Percentiles rank a stretch among this genome's conserved stretches.
Evolutionary conservation across 2,888 invertebrate species (phyloP).

Genomic region (Pyrochroa serraticornis): DNA sequence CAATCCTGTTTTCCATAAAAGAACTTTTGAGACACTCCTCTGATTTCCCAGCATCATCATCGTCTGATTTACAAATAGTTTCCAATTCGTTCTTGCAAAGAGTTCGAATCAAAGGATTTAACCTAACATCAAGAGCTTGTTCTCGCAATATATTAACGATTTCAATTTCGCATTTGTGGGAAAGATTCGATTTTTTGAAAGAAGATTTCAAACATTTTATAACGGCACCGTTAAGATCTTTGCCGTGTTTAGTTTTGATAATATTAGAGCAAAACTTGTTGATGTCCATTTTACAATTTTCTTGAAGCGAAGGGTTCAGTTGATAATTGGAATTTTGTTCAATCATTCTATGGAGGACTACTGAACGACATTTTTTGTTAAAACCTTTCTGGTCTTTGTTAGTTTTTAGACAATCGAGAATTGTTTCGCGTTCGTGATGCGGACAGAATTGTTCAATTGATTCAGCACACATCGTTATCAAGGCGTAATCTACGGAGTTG

Average conservation of each 20-base stretch:
- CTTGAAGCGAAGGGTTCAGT: constrained; percentile 83
- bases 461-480: constrained; percentile 82
- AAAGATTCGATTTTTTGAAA: constrained; percentile 76
- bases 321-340: constrained; percentile 90
- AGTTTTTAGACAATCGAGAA: constrained; percentile 79
- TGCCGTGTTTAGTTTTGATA: constrained; percentile 64
- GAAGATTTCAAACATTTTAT: constrained; percentile 83
- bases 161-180: constrained; percentile 79
- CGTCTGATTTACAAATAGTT: constrained; percentile 66
- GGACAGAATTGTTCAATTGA: constrained; percentile 88
- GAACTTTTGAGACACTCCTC: constrained; percentile 93
- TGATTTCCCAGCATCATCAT: constrained; percentile 66
- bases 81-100: constrained; percentile 79
- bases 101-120: constrained; percentile 85
- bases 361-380: constrained; percentile 80
- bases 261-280: constrained; percentile 61
- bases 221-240: constrained; percentile 83
- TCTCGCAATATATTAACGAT: constrained; percentile 82
- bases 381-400: constrained; percentile 80
- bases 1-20: constrained; percentile 74
- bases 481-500: constrained; percentile 84
- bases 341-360: constrained; percentile 87
- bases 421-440: constrained; percentile 69
- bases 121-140: constrained; percentile 87
- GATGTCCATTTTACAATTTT: constrained; percentile 83